Evolutionary conservation across 2,797 vertebrate genomes (phyloP).

Genomic region (Cichlasoma orientale): DNA sequence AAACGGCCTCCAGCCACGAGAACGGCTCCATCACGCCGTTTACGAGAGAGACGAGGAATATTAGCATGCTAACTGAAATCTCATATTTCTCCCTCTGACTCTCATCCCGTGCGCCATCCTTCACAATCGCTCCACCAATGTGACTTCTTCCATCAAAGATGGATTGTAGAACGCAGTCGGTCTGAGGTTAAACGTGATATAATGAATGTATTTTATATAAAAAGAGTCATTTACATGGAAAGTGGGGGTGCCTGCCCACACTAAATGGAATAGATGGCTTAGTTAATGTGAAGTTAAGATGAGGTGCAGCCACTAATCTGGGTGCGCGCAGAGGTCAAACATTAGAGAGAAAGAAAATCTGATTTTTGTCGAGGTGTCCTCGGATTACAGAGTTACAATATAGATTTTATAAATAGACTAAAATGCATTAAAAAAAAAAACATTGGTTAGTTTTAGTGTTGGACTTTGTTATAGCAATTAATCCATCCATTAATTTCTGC

Average conservation of each 20-base stretch:
- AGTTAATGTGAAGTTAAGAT: neutral
- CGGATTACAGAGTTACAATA: neutral
- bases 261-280: conserved; percentile 11
- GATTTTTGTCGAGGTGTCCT: neutral
- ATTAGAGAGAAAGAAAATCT: neutral
- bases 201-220: conserved; percentile 20
- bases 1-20: conserved; percentile 65
- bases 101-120: conserved; percentile 16
- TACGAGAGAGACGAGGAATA: conserved; percentile 56
- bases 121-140: conserved; percentile 12
- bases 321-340: neutral
- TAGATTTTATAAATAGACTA: neutral
- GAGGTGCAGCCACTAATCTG: neutral
- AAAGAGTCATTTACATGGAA: conserved; percentile 20
- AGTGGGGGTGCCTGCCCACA: neutral
- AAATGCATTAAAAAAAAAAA: neutral
- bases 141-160: conserved; percentile 39
- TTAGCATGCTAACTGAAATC: conserved; percentile 39
- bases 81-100: conserved; percentile 39
- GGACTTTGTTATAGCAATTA: too few relatives aligned
- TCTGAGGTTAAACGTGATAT: conserved; percentile 31
- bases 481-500: neutral
- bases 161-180: conserved; percentile 34
- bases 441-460: too few relatives aligned
- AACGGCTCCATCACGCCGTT: conserved; percentile 51